Evolutionary conservation across 2,113 vertebrate species (phyloP).

Genomic region (Syrrhaptes paradoxus): DNA sequence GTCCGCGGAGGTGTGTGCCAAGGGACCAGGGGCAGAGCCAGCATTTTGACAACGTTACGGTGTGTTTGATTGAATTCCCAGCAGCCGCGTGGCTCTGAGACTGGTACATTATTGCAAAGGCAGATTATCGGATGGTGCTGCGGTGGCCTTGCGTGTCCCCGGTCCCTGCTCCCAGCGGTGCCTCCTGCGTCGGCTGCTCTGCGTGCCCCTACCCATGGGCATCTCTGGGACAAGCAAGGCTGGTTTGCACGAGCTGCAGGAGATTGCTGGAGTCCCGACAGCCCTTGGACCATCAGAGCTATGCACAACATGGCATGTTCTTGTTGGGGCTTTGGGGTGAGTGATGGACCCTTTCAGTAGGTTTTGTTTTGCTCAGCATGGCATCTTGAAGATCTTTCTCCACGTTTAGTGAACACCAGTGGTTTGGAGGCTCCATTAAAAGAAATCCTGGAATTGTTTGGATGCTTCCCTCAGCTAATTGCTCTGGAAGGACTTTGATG

Average conservation of each 20-base stretch:
- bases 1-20: not conserved
- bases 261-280: not conserved
- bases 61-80: not conserved
- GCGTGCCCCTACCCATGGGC: rapidly evolving
- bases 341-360: not conserved
- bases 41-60: rapidly evolving
- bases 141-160: not conserved
- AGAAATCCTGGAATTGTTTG: not conserved
- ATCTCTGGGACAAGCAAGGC: not conserved
- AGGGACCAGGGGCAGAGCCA: not conserved
- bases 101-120: not conserved
- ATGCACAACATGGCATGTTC: not conserved
- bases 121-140: rapidly evolving
- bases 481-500: not conserved
- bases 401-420: not conserved
- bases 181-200: not conserved
- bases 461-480: not conserved
- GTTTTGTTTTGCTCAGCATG: not conserved
- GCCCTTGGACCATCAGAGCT: rapidly evolving
- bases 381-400: not conserved
- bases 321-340: not conserved
- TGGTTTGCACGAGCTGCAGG: not conserved
- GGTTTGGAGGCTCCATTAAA: not conserved
- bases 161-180: not conserved
- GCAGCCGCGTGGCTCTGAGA: not conserved